phyloP scores from a whole-genome alignment of 2,113 vertebrate species.

The Sylvia atricapilla region DNA sequence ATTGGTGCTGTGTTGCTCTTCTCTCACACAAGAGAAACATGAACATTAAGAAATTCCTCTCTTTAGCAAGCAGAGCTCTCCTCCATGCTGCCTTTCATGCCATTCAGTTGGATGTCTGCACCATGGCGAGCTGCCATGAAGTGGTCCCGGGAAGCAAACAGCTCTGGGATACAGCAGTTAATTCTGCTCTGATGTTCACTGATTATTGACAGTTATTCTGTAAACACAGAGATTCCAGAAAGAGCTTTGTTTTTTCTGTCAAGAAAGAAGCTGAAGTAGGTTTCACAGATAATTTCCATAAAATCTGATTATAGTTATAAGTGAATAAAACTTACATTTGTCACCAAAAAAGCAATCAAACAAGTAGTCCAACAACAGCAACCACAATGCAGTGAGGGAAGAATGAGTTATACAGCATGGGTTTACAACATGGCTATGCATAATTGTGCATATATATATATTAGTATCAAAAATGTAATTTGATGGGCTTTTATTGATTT shows the following conservation, averaged over 20 bases:
- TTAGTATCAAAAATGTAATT: background rate
- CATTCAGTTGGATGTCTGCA: background rate
- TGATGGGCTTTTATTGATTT: background rate
- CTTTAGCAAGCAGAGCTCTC: background rate
- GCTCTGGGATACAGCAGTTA: background rate
- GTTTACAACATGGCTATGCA: accelerated
- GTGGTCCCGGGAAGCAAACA: background rate
- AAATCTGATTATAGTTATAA: background rate
- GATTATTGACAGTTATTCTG: background rate
- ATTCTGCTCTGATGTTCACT: background rate
- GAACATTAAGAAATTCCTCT: background rate
- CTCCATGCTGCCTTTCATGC: background rate
- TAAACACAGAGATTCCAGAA: background rate
- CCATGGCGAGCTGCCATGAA: accelerated
- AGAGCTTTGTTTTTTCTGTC: background rate
- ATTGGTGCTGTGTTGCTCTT: background rate
- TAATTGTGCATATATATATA: accelerated
- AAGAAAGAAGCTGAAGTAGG: background rate
- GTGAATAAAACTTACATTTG: background rate
- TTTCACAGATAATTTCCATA: background rate
- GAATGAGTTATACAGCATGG: accelerated
- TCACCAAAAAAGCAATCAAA: background rate
- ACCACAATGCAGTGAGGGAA: background rate
- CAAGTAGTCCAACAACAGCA: background rate
- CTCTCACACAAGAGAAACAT: background rate